Evolutionary conservation across 2,113 vertebrate genomes (phyloP).

Genomic region (Elanoides forficatus): DNA sequence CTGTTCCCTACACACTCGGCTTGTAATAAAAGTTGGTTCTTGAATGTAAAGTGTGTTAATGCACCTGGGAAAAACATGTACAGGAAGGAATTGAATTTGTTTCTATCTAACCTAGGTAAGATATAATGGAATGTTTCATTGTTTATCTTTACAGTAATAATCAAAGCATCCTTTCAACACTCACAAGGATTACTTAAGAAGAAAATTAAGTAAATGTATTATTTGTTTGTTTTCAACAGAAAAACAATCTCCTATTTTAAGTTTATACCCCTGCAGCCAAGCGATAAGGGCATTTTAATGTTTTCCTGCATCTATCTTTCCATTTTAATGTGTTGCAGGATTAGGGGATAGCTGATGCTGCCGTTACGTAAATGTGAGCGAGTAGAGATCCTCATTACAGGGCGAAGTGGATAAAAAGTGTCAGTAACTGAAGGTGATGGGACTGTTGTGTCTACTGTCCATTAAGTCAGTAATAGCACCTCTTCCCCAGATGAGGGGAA

Average conservation of each 20-base stretch:
- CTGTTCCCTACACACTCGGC: constrained; percentile 28
- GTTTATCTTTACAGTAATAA: constrained; percentile 46
- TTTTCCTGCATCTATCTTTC: constrained; percentile 49
- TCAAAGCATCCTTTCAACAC: constrained; percentile 10
- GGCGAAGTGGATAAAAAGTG: constrained; percentile 61
- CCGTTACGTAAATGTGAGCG: constrained; percentile 23
- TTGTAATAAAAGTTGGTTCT: constrained; percentile 49
- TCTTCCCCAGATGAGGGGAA: constrained; percentile 19
- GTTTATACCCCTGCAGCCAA: constrained; percentile 50
- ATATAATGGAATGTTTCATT: neutral
- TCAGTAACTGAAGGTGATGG: constrained; percentile 51
- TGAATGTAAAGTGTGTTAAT: constrained; percentile 53
- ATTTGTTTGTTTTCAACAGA: constrained; percentile 38
- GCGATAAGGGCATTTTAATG: constrained; percentile 56
- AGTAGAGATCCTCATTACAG: constrained; percentile 54
- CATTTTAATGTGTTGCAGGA: constrained; percentile 45
- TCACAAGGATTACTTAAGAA: constrained; percentile 51
- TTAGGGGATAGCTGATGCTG: constrained; percentile 58
- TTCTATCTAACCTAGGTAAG: constrained; percentile 28
- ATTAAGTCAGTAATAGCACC: constrained; percentile 48
- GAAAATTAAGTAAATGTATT: constrained; percentile 53
- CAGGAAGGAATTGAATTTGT: constrained; percentile 40
- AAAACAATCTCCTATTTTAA: constrained; percentile 48
- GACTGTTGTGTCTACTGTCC: constrained; percentile 46
- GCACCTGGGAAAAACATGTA: constrained; percentile 29